These are phyloP conservation scores for Zonotrichia leucophrys DNA, from an alignment of 2,113 vertebrate species.

Conservation along the genomic window DNA sequence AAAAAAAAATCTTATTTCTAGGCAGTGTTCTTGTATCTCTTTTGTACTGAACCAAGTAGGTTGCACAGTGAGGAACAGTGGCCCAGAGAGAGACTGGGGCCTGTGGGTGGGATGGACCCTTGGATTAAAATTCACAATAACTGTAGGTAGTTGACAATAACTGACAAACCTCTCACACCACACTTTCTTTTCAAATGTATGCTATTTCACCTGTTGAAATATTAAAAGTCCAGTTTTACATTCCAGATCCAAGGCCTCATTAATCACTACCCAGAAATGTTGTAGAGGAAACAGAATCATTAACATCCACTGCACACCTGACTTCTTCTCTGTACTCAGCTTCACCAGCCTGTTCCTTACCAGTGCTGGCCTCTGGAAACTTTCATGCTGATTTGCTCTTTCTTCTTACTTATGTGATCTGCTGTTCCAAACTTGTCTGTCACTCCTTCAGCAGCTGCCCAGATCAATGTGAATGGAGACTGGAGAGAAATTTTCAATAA, in stretches of 20 bases:
- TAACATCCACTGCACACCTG: background rate
- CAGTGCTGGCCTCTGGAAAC: background rate
- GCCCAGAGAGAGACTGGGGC: background rate
- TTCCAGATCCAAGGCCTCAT: background rate
- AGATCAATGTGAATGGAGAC: conserved; percentile 5
- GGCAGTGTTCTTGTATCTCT: background rate
- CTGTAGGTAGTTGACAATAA: background rate
- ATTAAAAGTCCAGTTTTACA: background rate
- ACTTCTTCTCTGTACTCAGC: background rate
- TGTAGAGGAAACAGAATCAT: background rate
- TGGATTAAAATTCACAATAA: background rate
- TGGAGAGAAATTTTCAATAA: background rate
- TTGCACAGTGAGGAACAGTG: background rate
- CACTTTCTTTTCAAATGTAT: background rate
- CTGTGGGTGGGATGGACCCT: background rate
- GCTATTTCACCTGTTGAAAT: background rate
- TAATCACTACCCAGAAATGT: background rate
- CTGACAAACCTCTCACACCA: background rate
- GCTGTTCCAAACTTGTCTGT: background rate
- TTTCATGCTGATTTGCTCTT: background rate
- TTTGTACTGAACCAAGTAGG: background rate
- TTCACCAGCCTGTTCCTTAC: background rate
- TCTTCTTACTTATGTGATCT: background rate
- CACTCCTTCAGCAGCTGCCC: background rate
- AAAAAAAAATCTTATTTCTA: background rate